Percentiles rank a stretch among this genome's conserved stretches.
Conservation (phyloP, 2,888 invertebrate species). For the Disparrhopalites patrizii region DNA sequence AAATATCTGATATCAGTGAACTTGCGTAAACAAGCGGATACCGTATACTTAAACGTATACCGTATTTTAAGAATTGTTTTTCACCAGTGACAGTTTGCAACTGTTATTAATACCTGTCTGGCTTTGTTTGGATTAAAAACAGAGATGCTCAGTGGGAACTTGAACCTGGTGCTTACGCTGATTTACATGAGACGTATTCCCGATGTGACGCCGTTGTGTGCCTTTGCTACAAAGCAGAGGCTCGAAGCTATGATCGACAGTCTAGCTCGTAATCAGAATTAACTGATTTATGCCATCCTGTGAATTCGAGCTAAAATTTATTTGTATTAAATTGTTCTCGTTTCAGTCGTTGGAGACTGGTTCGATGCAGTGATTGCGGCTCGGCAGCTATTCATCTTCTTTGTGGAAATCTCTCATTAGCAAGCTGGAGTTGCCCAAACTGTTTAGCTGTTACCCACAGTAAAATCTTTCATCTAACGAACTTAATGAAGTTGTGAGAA, state of each 20-base stretch:
- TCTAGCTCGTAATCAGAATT: neutral
- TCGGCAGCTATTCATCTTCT: neutral
- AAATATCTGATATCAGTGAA: too few relatives aligned
- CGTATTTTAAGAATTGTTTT: neutral
- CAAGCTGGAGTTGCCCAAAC: neutral
- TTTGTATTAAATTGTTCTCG: neutral
- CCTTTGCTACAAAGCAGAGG: too few relatives aligned
- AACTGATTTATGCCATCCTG: neutral
- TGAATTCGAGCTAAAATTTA: neutral
- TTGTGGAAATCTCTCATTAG: neutral
- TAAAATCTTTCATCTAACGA: neutral
- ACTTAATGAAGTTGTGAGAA: neutral
- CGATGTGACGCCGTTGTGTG: neutral
- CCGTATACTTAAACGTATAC: too few relatives aligned
- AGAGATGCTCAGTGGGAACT: constrained; percentile 10
- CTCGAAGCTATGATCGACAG: too few relatives aligned
- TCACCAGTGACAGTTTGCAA: neutral
- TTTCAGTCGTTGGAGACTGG: neutral
- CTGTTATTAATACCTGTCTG: too few relatives aligned
- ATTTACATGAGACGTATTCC: neutral
- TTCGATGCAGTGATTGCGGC: neutral
- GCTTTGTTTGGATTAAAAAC: too few relatives aligned
- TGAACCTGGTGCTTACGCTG: neutral
- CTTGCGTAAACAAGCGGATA: too few relatives aligned
- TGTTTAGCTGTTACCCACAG: neutral